Conservation (phyloP, 2,888 invertebrate genomes). For the Calephelis perditalis region DNA sequence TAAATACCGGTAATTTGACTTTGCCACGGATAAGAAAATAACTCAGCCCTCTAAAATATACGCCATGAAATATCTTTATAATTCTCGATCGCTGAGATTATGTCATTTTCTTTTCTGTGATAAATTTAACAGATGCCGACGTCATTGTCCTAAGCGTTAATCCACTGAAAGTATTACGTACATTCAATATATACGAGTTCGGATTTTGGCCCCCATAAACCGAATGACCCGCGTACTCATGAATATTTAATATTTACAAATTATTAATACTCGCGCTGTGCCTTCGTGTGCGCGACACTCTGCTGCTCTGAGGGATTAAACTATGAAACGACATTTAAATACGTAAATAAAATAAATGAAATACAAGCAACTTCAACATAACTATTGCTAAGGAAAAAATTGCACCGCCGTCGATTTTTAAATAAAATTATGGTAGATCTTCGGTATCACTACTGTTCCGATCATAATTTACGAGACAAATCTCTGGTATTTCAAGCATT, state of each 20-base stretch:
- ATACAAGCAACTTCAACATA: too few species aligned
- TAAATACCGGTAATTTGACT: neutral
- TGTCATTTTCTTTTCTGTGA: constrained; percentile 28
- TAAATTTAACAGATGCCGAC: constrained; percentile 42
- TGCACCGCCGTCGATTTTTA: too few species aligned
- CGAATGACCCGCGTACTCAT: constrained; percentile 72
- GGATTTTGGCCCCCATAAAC: constrained; percentile 60
- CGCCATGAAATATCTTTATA: constrained; percentile 9
- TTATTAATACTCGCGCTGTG: constrained; percentile 51
- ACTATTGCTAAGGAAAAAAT: too few species aligned
- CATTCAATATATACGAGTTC: constrained; percentile 60
- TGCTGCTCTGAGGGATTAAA: constrained; percentile 9
- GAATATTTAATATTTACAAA: constrained; percentile 77
- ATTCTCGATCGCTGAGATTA: constrained; percentile 10
- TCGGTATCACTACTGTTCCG: too few species aligned
- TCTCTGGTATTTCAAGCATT: too few species aligned
- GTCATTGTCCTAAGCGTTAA: constrained; percentile 44
- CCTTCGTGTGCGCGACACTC: neutral
- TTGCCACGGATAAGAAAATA: neutral
- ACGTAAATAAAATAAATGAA: too few species aligned
- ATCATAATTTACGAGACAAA: too few species aligned
- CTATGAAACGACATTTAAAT: neutral
- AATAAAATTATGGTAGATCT: too few species aligned
- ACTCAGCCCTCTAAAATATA: constrained; percentile 13
- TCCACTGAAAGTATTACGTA: constrained; percentile 46